Evolutionary conservation across 2,888 invertebrate species (phyloP).

Genomic region (Oxyteleia sp.): DNA sequence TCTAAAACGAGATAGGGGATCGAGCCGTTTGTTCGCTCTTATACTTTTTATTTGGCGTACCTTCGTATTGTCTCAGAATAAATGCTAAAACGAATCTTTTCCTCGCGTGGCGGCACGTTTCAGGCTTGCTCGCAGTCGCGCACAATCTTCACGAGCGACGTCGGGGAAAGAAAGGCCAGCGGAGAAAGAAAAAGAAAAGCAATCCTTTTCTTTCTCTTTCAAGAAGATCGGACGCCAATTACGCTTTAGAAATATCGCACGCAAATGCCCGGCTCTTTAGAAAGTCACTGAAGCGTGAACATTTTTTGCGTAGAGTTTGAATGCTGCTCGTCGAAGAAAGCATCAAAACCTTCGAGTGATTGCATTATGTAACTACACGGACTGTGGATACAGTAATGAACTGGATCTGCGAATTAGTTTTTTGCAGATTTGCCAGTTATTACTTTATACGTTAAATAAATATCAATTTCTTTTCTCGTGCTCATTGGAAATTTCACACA

Average conservation of each 20-base stretch:
- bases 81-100: conserved; percentile 73
- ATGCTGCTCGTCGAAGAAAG: conserved; percentile 14
- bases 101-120: conserved; percentile 68
- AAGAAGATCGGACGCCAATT: conserved; percentile 59
- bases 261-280: conserved; percentile 52
- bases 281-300: conserved; percentile 46
- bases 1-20: conserved; percentile 75
- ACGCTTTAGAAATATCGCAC: conserved; percentile 57
- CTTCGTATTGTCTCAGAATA: conserved; percentile 73
- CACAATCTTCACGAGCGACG: conserved; percentile 56
- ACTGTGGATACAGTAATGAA: conserved; percentile 9
- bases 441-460: background rate
- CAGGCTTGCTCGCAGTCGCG: conserved; percentile 48
- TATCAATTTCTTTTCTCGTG: too few species aligned
- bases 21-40: conserved; percentile 73
- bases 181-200: conserved; percentile 44
- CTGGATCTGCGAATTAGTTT: background rate
- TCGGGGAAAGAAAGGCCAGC: conserved; percentile 30
- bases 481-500: too few species aligned
- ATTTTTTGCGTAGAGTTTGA: conserved; percentile 17
- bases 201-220: conserved; percentile 20
- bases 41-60: conserved; percentile 72
- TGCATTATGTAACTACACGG: conserved; percentile 26
- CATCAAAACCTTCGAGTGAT: conserved; percentile 16
- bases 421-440: background rate